phyloP scores from a whole-genome alignment of 2,888 invertebrate genomes.

The Chrysolina americana region DNA sequence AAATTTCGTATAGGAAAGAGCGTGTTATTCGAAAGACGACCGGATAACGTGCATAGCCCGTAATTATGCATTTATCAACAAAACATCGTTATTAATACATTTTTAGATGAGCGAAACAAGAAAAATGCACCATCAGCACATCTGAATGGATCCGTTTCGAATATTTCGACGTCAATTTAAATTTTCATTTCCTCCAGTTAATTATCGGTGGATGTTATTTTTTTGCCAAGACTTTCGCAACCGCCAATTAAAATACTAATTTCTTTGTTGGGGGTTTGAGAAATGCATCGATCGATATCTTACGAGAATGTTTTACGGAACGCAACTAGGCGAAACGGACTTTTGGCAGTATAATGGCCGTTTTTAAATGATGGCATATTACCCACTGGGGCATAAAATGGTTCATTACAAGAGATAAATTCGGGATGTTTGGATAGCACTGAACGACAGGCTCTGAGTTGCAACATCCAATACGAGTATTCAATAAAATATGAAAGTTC shows the following conservation, averaged over 20 bases:
- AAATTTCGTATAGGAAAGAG: slow-evolving; percentile 5
- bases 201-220: slow-evolving; percentile 2
- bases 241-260: slow-evolving; percentile 13
- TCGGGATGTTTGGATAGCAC: no score
- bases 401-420: no score
- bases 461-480: no score
- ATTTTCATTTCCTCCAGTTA: slow-evolving; percentile 17
- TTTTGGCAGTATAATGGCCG: background rate
- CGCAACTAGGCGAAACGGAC: background rate
- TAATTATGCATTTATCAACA: slow-evolving; percentile 13
- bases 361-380: no score
- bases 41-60: slow-evolving; percentile 12
- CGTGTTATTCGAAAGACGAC: slow-evolving; percentile 2
- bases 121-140: slow-evolving; percentile 22
- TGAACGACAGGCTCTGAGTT: no score
- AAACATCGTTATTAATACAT: slow-evolving; percentile 20
- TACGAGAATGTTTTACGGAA: background rate
- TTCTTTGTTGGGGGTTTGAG: slow-evolving; percentile 13
- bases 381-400: no score
- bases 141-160: slow-evolving; percentile 2
- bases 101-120: slow-evolving; percentile 8
- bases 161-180: background rate
- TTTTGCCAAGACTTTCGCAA: slow-evolving; percentile 1
- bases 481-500: no score
- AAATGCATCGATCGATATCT: background rate